Evolutionary conservation across 2,113 vertebrate species (phyloP).

Genomic region (Hippocampus zosterae): DNA sequence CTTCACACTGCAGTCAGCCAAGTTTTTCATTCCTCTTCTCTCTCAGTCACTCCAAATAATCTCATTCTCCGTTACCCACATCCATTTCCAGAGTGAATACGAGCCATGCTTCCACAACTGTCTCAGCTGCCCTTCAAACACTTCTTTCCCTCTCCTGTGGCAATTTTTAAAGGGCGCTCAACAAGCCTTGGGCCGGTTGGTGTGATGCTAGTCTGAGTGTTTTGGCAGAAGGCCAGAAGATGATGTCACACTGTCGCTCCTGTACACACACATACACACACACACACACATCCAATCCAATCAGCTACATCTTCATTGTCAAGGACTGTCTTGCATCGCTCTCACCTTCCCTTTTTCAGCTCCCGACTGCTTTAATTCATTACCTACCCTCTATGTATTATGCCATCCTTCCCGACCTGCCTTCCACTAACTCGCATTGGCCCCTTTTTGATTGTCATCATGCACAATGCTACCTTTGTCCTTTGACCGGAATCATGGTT

Average conservation of each 20-base stretch:
- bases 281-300: conserved; percentile 14
- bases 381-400: conserved; percentile 5
- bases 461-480: conserved; percentile 21
- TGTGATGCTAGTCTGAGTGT: conserved; percentile 47
- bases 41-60: conserved; percentile 61
- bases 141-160: conserved; percentile 27
- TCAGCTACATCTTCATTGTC: conserved; percentile 25
- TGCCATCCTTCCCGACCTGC: conserved; percentile 18
- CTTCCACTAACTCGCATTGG: neutral
- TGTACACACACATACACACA: conserved; percentile 9
- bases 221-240: conserved; percentile 42
- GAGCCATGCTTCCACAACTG: conserved; percentile 28
- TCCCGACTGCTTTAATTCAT: conserved; percentile 26
- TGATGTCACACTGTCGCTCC: conserved; percentile 38
- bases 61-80: conserved; percentile 30
- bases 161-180: conserved; percentile 50
- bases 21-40: conserved; percentile 45
- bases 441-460: conserved; percentile 19
- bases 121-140: conserved; percentile 47
- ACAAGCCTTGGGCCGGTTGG: conserved; percentile 40
- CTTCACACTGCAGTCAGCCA: conserved; percentile 50
- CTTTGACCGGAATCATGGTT: conserved; percentile 27
- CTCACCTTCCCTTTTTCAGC: conserved; percentile 12
- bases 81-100: conserved; percentile 56
- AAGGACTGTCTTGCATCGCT: conserved; percentile 28